Evolutionary conservation across 2,113 vertebrate species (phyloP).

Genomic region (Platysteira castanea): DNA sequence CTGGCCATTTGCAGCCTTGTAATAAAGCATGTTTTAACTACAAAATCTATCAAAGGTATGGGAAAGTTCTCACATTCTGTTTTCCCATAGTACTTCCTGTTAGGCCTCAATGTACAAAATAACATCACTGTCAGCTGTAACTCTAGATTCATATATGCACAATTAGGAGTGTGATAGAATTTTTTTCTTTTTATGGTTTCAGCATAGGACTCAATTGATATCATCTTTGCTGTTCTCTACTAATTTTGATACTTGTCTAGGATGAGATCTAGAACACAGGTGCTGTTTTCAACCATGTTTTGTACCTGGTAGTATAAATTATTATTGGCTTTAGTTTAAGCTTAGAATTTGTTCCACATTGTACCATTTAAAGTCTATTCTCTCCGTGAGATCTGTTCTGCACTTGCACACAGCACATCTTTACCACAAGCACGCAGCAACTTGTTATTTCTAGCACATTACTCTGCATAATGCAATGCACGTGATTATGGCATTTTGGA

Average conservation of each 20-base stretch:
- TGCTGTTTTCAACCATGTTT: not conserved
- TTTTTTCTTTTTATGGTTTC: not conserved
- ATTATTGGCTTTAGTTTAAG: not conserved
- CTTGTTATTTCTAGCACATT: not conserved
- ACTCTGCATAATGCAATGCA: not conserved
- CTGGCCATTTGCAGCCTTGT: not conserved
- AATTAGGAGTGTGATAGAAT: not conserved
- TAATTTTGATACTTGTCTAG: not conserved
- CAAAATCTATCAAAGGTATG: not conserved
- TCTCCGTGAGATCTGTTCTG: not conserved
- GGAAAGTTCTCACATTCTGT: not conserved
- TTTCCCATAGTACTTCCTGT: not conserved
- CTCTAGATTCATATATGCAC: not conserved
- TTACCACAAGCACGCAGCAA: not conserved
- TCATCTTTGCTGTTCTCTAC: not conserved
- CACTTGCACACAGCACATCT: not conserved
- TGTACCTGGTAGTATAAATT: not conserved
- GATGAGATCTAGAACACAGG: not conserved
- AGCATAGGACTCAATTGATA: not conserved
- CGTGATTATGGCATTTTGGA: not conserved
- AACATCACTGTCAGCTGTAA: not conserved
- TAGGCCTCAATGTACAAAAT: not conserved
- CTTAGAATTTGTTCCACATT: not conserved
- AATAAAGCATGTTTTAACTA: conserved; percentile 15
- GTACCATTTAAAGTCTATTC: not conserved